phyloP scores from a whole-genome alignment of 1,140 invertebrate genomes.

The Philopotamus ludificatus region DNA sequence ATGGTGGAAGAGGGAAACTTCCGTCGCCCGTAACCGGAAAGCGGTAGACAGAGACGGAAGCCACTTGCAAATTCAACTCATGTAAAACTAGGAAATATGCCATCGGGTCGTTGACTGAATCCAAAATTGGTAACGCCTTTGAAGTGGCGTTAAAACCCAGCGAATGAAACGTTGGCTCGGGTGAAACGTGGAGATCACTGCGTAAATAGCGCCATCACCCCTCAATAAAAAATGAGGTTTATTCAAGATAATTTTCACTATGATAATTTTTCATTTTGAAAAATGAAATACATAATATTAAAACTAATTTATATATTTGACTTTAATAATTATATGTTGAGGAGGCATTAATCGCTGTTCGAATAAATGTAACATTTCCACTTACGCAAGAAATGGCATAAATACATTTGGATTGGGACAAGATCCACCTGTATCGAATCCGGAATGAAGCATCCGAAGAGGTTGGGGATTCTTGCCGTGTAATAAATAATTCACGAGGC shows the following conservation, averaged over 20 bases:
- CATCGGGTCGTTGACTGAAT: conserved; percentile 21
- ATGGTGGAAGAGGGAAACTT: background rate
- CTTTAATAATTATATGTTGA: no score
- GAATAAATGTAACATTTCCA: no score
- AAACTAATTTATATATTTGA: no score
- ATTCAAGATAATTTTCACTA: no score
- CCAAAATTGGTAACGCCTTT: conserved; percentile 20
- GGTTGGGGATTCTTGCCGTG: conserved; percentile 5
- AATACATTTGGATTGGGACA: background rate
- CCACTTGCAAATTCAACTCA: conserved; percentile 28
- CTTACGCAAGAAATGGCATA: background rate
- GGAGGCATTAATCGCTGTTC: no score
- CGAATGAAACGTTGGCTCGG: conserved; percentile 7
- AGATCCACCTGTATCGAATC: background rate
- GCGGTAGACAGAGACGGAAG: conserved; percentile 8
- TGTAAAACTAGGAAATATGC: conserved; percentile 27
- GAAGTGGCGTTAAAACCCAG: conserved; percentile 9
- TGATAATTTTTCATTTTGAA: no score
- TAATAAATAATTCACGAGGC: conserved; percentile 38
- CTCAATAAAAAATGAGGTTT: no score
- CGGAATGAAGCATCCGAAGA: background rate
- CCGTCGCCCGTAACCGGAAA: background rate
- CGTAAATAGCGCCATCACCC: conserved; percentile 11
- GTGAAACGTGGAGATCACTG: conserved; percentile 2
- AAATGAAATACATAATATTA: no score